Evolutionary conservation across 2,888 invertebrate genomes (phyloP).

Genomic region (Alloscopus bannaensis): DNA sequence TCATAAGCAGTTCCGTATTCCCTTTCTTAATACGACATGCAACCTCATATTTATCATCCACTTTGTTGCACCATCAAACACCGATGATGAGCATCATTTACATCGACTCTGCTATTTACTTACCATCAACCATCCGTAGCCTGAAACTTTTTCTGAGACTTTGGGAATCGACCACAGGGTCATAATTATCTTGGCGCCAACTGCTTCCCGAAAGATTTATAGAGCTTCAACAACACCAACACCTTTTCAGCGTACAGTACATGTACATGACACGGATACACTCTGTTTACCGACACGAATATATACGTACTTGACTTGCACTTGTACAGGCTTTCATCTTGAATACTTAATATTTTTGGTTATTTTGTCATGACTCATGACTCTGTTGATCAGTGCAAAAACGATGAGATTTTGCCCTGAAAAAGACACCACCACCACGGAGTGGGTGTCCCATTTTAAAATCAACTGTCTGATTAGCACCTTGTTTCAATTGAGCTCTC

Average conservation of each 20-base stretch:
- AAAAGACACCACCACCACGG: too few relatives aligned
- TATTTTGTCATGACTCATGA: slow-evolving; percentile 39
- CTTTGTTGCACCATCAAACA: slow-evolving; percentile 15
- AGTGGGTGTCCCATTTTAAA: slow-evolving; percentile 68
- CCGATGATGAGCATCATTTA: slow-evolving; percentile 37
- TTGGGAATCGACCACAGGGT: slow-evolving; percentile 62
- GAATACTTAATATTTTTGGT: slow-evolving; percentile 51
- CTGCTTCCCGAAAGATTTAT: slow-evolving; percentile 63
- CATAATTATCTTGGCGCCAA: slow-evolving; percentile 69
- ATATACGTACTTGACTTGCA: neutral
- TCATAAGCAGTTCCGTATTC: slow-evolving; percentile 39
- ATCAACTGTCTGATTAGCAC: slow-evolving; percentile 49
- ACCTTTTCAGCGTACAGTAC: slow-evolving; percentile 52
- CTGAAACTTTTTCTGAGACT: slow-evolving; percentile 48
- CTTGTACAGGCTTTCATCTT: slow-evolving; percentile 17
- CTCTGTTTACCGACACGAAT: slow-evolving; percentile 1
- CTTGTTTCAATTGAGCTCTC: slow-evolving; percentile 58
- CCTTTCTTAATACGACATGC: slow-evolving; percentile 36
- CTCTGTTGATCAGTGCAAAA: slow-evolving; percentile 23
- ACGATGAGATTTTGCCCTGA: slow-evolving; percentile 22
- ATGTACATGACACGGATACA: slow-evolving; percentile 45
- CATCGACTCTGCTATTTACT: slow-evolving; percentile 23
- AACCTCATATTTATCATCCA: slow-evolving; percentile 52
- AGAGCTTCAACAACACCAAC: slow-evolving; percentile 58
- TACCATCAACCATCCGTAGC: slow-evolving; percentile 30